Evolutionary conservation across 2,113 vertebrate species (phyloP).

Genomic region (Paedocypris sp.): DNA sequence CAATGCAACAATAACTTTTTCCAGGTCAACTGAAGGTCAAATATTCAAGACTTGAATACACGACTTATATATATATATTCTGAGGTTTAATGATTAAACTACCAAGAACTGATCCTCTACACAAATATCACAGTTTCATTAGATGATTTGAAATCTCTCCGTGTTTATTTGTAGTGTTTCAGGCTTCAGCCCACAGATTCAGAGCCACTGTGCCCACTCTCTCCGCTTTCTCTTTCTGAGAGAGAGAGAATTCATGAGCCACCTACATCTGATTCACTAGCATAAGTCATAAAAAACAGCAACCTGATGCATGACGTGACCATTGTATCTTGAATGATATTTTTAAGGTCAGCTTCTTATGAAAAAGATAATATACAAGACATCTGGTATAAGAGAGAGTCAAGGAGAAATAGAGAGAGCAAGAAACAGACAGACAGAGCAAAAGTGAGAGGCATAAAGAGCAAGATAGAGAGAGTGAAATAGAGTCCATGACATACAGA

Average conservation of each 20-base stretch:
- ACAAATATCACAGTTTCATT: too few relatives aligned
- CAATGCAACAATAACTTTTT: too few relatives aligned
- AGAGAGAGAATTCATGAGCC: constrained; percentile 25
- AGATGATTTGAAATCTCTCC: constrained; percentile 39
- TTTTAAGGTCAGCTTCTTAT: neutral
- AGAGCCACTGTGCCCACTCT: constrained; percentile 42
- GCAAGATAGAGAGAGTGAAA: constrained; percentile 45
- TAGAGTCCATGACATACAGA: constrained; percentile 24
- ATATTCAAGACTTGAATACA: too few relatives aligned
- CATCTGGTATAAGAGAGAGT: neutral
- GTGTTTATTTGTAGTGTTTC: constrained; percentile 47
- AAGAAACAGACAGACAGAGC: constrained; percentile 6
- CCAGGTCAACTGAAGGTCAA: too few relatives aligned
- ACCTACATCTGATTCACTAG: constrained; percentile 25
- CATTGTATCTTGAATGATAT: constrained; percentile 3
- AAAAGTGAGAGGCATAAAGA: constrained; percentile 41
- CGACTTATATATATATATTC: too few relatives aligned
- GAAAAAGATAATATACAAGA: constrained; percentile 2
- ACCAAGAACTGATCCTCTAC: too few relatives aligned
- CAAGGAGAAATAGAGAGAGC: neutral
- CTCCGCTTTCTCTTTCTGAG: constrained; percentile 20
- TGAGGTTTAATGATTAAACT: too few relatives aligned
- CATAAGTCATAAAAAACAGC: constrained; percentile 11
- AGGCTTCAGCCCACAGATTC: constrained; percentile 27
- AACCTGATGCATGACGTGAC: constrained; percentile 27